These are phyloP conservation scores for Gambusia yucatana DNA, from an alignment of 2,797 vertebrate species.

Conservation along the genomic window DNA sequence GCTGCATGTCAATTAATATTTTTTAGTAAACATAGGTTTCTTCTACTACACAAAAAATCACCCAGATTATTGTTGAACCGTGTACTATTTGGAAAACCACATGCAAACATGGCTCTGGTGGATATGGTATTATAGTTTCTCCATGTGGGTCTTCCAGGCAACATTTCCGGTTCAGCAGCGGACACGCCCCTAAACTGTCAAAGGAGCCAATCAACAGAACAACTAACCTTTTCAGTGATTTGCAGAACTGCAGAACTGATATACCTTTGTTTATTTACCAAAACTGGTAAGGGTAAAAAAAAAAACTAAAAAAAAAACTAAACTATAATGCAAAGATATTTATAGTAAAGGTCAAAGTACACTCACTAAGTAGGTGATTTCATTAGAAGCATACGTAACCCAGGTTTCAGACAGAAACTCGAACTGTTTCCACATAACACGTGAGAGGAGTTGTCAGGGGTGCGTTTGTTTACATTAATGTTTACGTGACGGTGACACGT, in stretches of 20 bases:
- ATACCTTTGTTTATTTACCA: not conserved
- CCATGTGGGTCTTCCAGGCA: slow-evolving; percentile 65
- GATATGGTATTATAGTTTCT: slow-evolving; percentile 60
- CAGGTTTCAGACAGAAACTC: not conserved
- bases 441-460: slow-evolving; percentile 29
- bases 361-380: not conserved
- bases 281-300: too few species aligned
- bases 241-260: not conserved
- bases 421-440: not conserved
- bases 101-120: slow-evolving; percentile 21
- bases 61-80: not conserved
- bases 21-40: not conserved
- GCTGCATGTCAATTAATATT: not conserved
- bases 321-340: not conserved
- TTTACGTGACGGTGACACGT: slow-evolving; percentile 53
- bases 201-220: slow-evolving; percentile 61
- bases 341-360: not conserved
- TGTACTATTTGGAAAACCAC: not conserved
- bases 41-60: not conserved
- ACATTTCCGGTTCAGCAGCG: slow-evolving; percentile 56
- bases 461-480: slow-evolving; percentile 73
- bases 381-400: not conserved
- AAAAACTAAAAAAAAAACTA: not conserved
- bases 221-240: slow-evolving; percentile 17
- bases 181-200: slow-evolving; percentile 65